phyloP scores from a whole-genome alignment of 2,113 vertebrate genomes.

The Irena cyanogastra region DNA sequence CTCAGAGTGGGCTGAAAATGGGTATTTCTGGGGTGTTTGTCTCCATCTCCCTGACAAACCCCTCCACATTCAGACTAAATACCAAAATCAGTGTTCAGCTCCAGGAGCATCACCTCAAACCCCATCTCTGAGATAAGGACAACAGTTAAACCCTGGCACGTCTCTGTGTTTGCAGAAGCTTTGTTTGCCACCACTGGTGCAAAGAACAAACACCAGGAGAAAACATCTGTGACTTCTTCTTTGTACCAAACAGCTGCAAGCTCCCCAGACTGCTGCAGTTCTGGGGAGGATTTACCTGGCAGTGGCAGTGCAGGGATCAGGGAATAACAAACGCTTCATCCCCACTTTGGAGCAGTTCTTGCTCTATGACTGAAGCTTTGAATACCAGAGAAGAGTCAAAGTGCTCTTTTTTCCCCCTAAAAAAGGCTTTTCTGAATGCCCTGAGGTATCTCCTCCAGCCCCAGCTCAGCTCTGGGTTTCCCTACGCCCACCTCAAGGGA shows the following conservation, averaged over 20 bases:
- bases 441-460: not conserved
- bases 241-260: not conserved
- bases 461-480: not conserved
- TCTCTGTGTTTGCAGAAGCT: not conserved
- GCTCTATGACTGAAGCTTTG: not conserved
- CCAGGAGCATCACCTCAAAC: not conserved
- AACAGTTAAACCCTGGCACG: not conserved
- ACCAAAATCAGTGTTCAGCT: not conserved
- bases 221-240: not conserved
- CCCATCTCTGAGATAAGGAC: not conserved
- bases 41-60: not conserved
- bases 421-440: not conserved
- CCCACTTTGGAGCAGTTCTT: not conserved
- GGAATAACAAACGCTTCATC: fast-evolving
- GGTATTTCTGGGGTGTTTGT: not conserved
- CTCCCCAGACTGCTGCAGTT: not conserved
- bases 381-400: not conserved
- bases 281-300: not conserved
- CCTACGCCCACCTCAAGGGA: fast-evolving
- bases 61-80: not conserved
- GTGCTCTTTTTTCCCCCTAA: not conserved
- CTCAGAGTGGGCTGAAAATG: not conserved
- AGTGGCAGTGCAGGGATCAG: fast-evolving
- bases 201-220: not conserved
- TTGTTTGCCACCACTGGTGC: not conserved